These are phyloP conservation scores for Halocaridina rubra DNA, from an alignment of 2,888 invertebrate genomes.

Conservation along the genomic window DNA sequence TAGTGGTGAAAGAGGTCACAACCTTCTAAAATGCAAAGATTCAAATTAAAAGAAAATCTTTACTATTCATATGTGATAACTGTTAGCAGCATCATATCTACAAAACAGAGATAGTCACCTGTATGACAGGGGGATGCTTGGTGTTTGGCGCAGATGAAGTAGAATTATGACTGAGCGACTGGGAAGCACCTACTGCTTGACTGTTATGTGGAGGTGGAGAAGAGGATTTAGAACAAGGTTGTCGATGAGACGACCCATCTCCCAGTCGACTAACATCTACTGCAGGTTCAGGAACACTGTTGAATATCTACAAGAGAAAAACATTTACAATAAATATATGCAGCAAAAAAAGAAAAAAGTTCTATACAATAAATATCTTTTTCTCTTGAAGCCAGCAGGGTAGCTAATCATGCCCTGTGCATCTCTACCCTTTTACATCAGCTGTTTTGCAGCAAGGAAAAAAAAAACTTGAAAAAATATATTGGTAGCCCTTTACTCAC, in stretches of 20 bases:
- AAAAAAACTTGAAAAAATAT: too few relatives aligned
- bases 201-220: conserved; percentile 27
- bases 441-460: too few relatives aligned
- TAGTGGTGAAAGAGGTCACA: conserved; percentile 62
- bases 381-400: too few relatives aligned
- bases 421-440: too few relatives aligned
- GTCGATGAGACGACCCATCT: background rate
- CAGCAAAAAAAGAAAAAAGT: background rate
- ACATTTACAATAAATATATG: too few relatives aligned
- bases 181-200: background rate
- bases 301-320: background rate
- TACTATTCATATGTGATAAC: too few relatives aligned
- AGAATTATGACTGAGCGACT: conserved; percentile 16
- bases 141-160: conserved; percentile 17
- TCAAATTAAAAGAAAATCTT: too few relatives aligned
- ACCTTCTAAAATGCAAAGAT: conserved; percentile 60
- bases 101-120: conserved; percentile 26
- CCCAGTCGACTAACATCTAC: background rate
- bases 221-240: conserved; percentile 42
- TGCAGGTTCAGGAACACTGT: conserved; percentile 26
- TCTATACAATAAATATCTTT: background rate
- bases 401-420: too few relatives aligned
- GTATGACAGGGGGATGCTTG: conserved; percentile 44
- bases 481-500: too few relatives aligned
- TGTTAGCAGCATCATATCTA: too few relatives aligned